A percentile compares a stretch with the other conserved stretches of the same genome.
Evolutionary conservation across 2,888 invertebrate genomes (phyloP).

Genomic region (Lasiommata megera): DNA sequence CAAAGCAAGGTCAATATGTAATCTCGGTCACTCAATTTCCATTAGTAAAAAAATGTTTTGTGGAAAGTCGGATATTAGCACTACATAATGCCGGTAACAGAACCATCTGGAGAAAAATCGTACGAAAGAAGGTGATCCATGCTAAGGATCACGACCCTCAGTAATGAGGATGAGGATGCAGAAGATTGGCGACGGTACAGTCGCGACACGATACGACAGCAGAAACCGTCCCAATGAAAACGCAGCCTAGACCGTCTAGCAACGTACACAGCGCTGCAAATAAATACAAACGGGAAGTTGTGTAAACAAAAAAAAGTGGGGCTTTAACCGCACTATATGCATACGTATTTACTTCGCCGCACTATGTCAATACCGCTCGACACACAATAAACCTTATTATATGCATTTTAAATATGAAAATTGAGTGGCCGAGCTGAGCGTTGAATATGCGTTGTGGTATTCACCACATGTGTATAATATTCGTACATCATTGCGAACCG

Average conservation of each 20-base stretch:
- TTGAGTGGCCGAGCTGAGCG: conserved; percentile 21
- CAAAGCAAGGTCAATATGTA: too few species aligned
- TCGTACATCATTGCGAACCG: conserved; percentile 32
- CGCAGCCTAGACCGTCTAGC: conserved; percentile 37
- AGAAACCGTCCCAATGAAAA: background rate
- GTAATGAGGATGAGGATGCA: too few species aligned
- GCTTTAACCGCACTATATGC: conserved; percentile 40
- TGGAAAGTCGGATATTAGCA: too few species aligned
- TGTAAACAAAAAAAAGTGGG: conserved; percentile 54
- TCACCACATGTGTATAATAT: conserved; percentile 5
- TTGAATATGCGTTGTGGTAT: conserved; percentile 26
- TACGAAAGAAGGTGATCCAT: too few species aligned
- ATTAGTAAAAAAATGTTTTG: too few species aligned
- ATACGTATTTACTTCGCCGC: conserved; percentile 28
- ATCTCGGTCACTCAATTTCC: too few species aligned
- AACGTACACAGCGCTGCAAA: conserved; percentile 39
- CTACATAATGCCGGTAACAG: too few species aligned
- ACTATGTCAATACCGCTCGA: conserved; percentile 30
- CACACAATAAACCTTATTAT: conserved; percentile 31
- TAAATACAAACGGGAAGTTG: conserved; percentile 54
- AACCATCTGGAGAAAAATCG: too few species aligned
- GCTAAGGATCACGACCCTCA: too few species aligned
- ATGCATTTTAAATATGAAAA: conserved; percentile 29
- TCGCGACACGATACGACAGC: too few species aligned
- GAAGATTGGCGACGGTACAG: too few species aligned